Evolutionary conservation across 2,797 vertebrate species (phyloP), one percentile per base, ranked within the genome.

Genomic region (Enteromius paludinosus): DNA sequence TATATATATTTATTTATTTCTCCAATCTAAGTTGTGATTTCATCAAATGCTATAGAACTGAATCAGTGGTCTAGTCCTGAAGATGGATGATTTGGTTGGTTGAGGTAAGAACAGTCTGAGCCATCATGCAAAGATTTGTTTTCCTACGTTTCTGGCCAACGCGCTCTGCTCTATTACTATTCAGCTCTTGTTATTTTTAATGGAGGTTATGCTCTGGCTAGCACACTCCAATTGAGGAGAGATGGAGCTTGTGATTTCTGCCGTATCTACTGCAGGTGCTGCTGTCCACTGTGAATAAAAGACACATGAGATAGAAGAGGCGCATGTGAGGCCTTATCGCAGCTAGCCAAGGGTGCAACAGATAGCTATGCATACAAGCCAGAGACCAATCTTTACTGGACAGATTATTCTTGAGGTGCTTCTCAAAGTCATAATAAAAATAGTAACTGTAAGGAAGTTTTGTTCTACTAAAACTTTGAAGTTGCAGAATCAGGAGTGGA

Each of bases 121-220:
- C 64, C 73, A 79, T 78, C 64, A 85, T 69, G 81, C 83, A 86
- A 79, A 76, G 75, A 83, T 73, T 45, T 71, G 79, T 84, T 87
- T 69, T 84, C 47, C 45, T 33, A 17, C 20, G 4, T 81, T 75
- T 85, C 59, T 71, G 52, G 56, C 61, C 84, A 79, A 73, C 59
- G 38, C 84, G 43, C 79, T 82, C 87, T 90, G 76, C 84, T 70
- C 47, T 78, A 79, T 78, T 91, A 79, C 90, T 91, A 88, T 91
- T 91, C 90, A 86, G 85, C 85, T 90, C 85, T 82, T 90, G 78
- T 89, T 87, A 86, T 88, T 91, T 92, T 91, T 91, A 90, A 91
- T 91, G 88, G 81, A 85, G 85, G 88, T 86, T 86, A 86, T 85
- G 82, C 86, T 90, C 86, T 87, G 79, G 79, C 81, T 85, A 81